Evolutionary conservation across 2,113 vertebrate genomes (phyloP), one percentile per base, ranked within the genome.

Genomic region (Hypocryptadius cinnamomeus): DNA sequence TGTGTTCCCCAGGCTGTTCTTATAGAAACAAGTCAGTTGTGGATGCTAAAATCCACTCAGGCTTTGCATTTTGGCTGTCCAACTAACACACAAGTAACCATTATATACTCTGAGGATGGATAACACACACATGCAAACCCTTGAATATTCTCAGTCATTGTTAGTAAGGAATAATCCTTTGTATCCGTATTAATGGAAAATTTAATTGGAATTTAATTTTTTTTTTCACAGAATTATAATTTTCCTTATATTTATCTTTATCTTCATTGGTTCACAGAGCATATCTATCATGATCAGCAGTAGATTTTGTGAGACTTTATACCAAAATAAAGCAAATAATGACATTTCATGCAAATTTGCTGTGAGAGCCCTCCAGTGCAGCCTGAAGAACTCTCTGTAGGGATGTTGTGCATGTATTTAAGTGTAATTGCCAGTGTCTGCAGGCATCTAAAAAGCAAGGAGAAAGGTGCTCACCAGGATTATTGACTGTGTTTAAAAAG

Each of bases 1-100:
- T 79, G 35, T n/a, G 42, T 48, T 95, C 91, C 87, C 68, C 87
- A 63, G 89, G 70, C 93, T 94, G 81, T 53, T 70, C 90, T 82
- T 70, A 16, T 0, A 48, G 81, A 74, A 61, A 47, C 2, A 0
- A 76, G 57, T 54, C 13, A 9, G 59, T 51, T 85, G 45, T 37
- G 51, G 78, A 56, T 80, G 71, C 81, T 74, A 16, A 57, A 87
- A 66, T 68, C 48, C 42, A 15, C 3, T 2, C 35, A 66, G 35
- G 39, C 40, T 72, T 79, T 92, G 74, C 84, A 51, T 78, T 73
- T n/a, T 63, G 37, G 28, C n/a, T 25, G 17, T 65, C 91, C 83
- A 56, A 5, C n/a, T 16, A 25, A 66, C 33, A 17, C 35, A 76
- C 54, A 63, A 44, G 5, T 59, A 57, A 20, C 59, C 30, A 8